These are phyloP conservation scores for rabbit (Oryctolagus cuniculus) DNA, from an alignment of 2,113 vertebrate genomes.

Conservation along the genomic window mOryCun1.1 NC_091436.1:75364001-75364500, in stretches of 20 bases:
- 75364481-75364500: not conserved
- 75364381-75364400: not conserved
- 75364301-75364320: no score
- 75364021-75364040: not conserved
- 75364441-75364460: not conserved
- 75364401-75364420: not conserved
- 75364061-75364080: not conserved
- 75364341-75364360: no score
- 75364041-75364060: not conserved
- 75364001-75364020: not conserved
- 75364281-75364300: no score
- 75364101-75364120: not conserved
- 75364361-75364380: no score
- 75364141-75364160: not conserved
- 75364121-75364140: not conserved
- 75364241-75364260: no score
- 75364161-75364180: not conserved
- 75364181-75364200: no score
- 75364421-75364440: not conserved
- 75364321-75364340: no score
- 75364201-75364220: no score
- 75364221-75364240: no score
- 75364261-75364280: no score
- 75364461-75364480: not conserved
- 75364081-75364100: constrained; percentile 1